A percentile compares a stretch with the other conserved stretches of the same genome.
These are phyloP conservation scores for Columbina picui DNA, from an alignment of 2,113 vertebrate species.

Conservation along the genomic window DNA sequence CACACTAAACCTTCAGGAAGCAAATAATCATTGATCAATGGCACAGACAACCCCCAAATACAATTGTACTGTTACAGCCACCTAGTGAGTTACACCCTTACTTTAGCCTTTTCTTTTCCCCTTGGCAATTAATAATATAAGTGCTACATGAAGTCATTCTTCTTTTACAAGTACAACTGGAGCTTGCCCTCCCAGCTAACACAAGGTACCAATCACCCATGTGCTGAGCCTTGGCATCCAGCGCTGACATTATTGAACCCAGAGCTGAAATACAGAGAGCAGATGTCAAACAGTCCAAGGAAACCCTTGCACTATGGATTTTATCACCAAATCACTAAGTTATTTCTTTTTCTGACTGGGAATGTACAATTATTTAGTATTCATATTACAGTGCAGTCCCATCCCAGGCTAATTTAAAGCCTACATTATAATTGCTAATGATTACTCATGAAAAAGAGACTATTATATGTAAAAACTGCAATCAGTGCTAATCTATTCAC, in stretches of 20 bases:
- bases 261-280: background rate
- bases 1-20: background rate
- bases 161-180: slow-evolving; percentile 14
- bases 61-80: background rate
- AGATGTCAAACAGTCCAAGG: background rate
- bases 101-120: background rate
- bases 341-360: slow-evolving; percentile 29
- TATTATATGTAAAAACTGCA: slow-evolving; percentile 76
- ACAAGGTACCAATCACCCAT: background rate
- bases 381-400: slow-evolving; percentile 57
- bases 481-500: slow-evolving; percentile 76
- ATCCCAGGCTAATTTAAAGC: slow-evolving; percentile 70
- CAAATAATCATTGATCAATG: background rate
- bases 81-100: background rate
- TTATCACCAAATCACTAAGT: slow-evolving; percentile 15
- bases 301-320: slow-evolving; percentile 16
- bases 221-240: background rate
- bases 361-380: slow-evolving; percentile 68
- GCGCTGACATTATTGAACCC: background rate
- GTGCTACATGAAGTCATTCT: slow-evolving; percentile 1
- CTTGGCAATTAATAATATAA: slow-evolving; percentile 46
- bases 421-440: slow-evolving; percentile 78
- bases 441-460: slow-evolving; percentile 77
- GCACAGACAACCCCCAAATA: background rate
- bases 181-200: background rate